Percentiles rank a stretch among this genome's conserved stretches.
Evolutionary conservation across 1,140 invertebrate species (phyloP).

Genomic region (Rhagoletis pomonella): DNA sequence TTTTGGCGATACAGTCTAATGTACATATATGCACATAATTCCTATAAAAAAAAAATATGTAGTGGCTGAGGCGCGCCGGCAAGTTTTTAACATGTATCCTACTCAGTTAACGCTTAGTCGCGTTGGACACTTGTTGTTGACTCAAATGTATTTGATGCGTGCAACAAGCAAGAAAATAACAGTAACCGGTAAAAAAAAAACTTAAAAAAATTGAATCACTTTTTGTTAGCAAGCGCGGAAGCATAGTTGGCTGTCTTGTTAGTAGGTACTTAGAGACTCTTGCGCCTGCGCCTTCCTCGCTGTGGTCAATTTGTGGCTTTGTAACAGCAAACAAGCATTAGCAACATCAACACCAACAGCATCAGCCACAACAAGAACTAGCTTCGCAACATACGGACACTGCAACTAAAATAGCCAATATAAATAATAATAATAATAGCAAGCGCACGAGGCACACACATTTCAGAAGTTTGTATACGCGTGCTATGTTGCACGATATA

Average conservation of each 20-base stretch:
- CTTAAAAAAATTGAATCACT: not conserved
- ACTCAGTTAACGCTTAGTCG: not conserved
- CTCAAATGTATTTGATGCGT: not conserved
- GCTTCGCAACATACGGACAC: not conserved
- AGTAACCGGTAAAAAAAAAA: not conserved
- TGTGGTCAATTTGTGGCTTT: constrained; percentile 39
- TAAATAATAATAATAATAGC: constrained; percentile 44
- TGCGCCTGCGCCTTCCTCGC: not conserved
- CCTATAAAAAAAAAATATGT: not conserved
- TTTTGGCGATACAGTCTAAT: too few relatives aligned
- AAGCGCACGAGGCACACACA: not conserved
- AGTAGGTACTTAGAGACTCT: not conserved
- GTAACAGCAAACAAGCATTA: constrained; percentile 11
- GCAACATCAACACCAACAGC: not conserved
- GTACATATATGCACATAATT: not conserved
- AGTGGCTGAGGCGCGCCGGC: not conserved
- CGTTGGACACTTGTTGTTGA: not conserved
- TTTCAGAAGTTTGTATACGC: not conserved
- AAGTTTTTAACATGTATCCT: not conserved
- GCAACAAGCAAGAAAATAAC: constrained; percentile 3
- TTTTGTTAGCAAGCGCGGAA: not conserved
- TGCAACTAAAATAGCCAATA: not conserved
- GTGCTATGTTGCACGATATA: not conserved
- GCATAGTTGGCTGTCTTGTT: not conserved
- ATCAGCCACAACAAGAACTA: not conserved